phyloP scores from a whole-genome alignment of 2,888 invertebrate species.

The Melipona bicolor region DNA sequence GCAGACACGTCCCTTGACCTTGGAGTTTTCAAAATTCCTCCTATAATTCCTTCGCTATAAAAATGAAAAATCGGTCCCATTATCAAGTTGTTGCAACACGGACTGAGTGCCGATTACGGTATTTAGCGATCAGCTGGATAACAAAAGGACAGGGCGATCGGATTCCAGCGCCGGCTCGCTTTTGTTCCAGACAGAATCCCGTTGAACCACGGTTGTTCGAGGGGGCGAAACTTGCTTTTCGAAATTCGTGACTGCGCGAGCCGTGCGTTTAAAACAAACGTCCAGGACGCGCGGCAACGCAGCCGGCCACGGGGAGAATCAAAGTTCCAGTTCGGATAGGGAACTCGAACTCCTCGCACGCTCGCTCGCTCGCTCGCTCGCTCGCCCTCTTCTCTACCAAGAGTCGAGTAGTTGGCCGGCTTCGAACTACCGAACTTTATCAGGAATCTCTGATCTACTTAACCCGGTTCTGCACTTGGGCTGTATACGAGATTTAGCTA shows the following conservation, averaged over 20 bases:
- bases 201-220: background rate
- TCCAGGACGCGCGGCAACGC: background rate
- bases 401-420: constrained; percentile 14
- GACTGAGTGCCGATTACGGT: background rate
- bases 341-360: constrained; percentile 12
- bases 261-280: constrained; percentile 7
- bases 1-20: no score
- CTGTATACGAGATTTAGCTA: constrained; percentile 37
- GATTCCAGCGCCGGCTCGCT: background rate
- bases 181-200: background rate
- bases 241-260: background rate
- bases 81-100: no score
- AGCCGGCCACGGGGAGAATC: background rate
- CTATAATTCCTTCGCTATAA: no score
- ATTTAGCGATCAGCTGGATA: constrained; percentile 10
- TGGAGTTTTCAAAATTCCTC: no score
- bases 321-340: constrained; percentile 1
- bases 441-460: constrained; percentile 55
- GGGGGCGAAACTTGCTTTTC: background rate
- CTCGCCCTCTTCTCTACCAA: background rate
- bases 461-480: constrained; percentile 18
- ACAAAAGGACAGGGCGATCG: constrained; percentile 11
- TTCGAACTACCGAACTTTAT: constrained; percentile 43
- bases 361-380: background rate
- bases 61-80: no score